phyloP scores from a whole-genome alignment of 2,888 invertebrate species.

The Mystacides longicornis region DNA sequence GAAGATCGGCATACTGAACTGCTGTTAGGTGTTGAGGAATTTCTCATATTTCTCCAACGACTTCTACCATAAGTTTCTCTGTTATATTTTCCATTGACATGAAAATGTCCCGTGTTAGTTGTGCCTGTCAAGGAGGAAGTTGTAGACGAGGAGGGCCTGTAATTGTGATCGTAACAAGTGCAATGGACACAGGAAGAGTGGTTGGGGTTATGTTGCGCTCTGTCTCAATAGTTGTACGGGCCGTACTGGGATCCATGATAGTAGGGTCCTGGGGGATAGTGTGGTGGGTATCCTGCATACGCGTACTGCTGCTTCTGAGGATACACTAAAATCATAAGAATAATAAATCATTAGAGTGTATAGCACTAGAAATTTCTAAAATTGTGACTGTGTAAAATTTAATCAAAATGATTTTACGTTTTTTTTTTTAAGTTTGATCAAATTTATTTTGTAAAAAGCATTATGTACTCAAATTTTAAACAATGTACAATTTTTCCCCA shows the following conservation, averaged over 20 bases:
- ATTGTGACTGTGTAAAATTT: too few relatives aligned
- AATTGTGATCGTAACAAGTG: constrained; percentile 27
- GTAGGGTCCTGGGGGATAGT: constrained; percentile 79
- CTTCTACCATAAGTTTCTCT: background rate
- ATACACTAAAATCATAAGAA: constrained; percentile 57
- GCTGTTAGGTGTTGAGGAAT: constrained; percentile 6
- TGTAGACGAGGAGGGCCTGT: constrained; percentile 26
- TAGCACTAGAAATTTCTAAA: background rate
- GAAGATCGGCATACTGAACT: constrained; percentile 16
- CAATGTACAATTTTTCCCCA: too few relatives aligned
- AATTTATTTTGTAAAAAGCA: too few relatives aligned
- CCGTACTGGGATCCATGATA: constrained; percentile 91
- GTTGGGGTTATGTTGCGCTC: constrained; percentile 45
- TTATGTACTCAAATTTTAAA: too few relatives aligned
- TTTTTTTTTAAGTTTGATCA: too few relatives aligned
- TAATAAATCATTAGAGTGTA: background rate
- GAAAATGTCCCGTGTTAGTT: background rate
- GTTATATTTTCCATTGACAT: background rate
- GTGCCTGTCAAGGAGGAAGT: constrained; percentile 19
- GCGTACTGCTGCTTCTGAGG: constrained; percentile 92
- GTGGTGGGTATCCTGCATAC: constrained; percentile 81
- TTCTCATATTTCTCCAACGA: background rate
- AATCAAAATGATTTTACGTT: too few relatives aligned
- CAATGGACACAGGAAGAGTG: constrained; percentile 35
- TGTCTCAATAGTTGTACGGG: constrained; percentile 81